Base-by-base conservation (phyloP, 2,888 invertebrate genomes). In the Acleris sparsana region DNA sequence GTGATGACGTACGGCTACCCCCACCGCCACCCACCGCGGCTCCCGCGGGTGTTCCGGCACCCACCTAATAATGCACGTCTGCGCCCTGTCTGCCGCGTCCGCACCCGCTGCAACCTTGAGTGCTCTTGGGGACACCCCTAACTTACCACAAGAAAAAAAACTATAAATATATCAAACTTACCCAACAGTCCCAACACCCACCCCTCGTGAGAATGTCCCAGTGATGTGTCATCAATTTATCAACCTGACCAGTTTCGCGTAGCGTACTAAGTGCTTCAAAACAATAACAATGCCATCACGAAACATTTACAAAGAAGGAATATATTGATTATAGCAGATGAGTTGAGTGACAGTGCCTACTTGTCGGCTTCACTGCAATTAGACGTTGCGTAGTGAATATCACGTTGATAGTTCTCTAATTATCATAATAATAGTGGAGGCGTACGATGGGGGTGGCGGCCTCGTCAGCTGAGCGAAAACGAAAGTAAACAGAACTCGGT, bases 401-500 rank as follows among this genome's bases (percentile, higher is more conserved):
- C 77, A 79, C 78, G 82, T 83, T 87, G 86, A 89, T 88, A 84
- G 83, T 83, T 84, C 83, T 87, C 86, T 91, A 92, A 92, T 92
- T 92, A 91, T 88, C 88, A 88, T 89, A 90, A 92, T 91, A 91
- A 89, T 89, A 89, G 89, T 88, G 82, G 80, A 83, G 82, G 83
- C 82, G 78, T 80, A 82, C 80, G 83, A 82, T 80, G 74, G 83
- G 86, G 89, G 86, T 82, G 87, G 87, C 80, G 83, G 83, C 85
- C 88, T 85, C 92, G 91, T 90, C 93, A 92, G 93, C 93, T 93
- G 93, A 91, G 92, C 87, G 93, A 93, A 93, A 93, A 91, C 88
- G 93, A 93, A 93, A 93, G 93, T 93, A 92, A 92, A 92, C 92
- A 93, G 92, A 92, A 93, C 92, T 93, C 93, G 93, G 93, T 93